Conservation (phyloP, 2,797 vertebrate species). For the Chaetophractus vellerosus region DNA sequence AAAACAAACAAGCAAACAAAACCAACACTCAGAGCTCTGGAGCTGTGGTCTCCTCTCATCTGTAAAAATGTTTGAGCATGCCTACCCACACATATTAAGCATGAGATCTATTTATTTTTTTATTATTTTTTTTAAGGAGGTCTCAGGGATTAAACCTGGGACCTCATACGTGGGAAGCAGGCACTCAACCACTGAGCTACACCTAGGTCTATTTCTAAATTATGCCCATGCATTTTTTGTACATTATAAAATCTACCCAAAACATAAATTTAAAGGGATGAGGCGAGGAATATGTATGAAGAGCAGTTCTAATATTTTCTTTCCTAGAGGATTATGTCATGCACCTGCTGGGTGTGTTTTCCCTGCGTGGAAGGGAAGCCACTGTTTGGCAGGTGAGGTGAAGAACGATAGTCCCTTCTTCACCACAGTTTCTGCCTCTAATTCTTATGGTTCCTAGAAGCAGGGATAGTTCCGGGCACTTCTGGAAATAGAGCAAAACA, state of each 20-base stretch:
- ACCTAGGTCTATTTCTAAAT: neutral
- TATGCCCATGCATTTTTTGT: neutral
- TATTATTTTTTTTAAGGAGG: too few species aligned
- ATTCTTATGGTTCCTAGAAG: neutral
- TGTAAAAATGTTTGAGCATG: neutral
- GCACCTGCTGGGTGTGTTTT: too few species aligned
- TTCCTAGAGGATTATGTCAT: neutral
- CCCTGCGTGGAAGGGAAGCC: neutral
- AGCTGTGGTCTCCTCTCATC: neutral
- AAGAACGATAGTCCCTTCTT: neutral
- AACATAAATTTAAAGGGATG: too few species aligned
- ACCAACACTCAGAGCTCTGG: neutral
- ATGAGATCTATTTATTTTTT: too few species aligned
- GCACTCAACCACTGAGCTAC: too few species aligned
- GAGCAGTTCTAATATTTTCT: neutral
- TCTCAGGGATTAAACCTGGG: too few species aligned
- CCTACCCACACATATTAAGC: neutral
- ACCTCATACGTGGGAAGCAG: too few species aligned
- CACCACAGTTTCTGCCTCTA: neutral
- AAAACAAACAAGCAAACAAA: too few species aligned
- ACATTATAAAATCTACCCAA: neutral
- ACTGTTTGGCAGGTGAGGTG: neutral
- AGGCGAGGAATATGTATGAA: neutral
- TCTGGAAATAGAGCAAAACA: neutral
- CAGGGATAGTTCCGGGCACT: neutral